Evolutionary conservation across 2,888 invertebrate species (phyloP).

Genomic region (Eumacrocentrus americanus): DNA sequence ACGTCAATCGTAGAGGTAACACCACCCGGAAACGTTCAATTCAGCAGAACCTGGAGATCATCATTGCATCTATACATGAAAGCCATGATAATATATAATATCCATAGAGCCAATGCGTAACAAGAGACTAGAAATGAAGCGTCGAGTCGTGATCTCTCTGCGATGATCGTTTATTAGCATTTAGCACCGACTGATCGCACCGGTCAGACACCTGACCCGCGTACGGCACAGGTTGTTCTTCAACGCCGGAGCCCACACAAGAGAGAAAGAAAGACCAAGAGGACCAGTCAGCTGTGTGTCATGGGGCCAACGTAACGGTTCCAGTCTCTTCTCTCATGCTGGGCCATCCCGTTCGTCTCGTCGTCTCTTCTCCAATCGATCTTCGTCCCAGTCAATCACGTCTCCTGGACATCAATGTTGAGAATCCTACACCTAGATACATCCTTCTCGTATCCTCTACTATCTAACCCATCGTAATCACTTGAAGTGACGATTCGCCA

Average conservation of each 20-base stretch:
- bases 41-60: neutral
- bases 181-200: conserved; percentile 6
- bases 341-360: conserved; percentile 17
- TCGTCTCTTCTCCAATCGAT: conserved; percentile 22
- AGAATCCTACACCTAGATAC: too few species aligned
- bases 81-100: neutral
- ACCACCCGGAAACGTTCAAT: neutral
- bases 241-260: too few species aligned
- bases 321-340: conserved; percentile 35
- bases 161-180: conserved; percentile 19
- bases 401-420: too few species aligned
- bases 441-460: too few species aligned
- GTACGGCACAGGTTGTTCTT: conserved; percentile 9
- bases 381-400: conserved; percentile 25
- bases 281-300: conserved; percentile 49
- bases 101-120: neutral
- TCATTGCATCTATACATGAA: neutral
- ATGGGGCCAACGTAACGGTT: conserved; percentile 58
- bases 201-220: conserved; percentile 41
- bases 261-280: conserved; percentile 1
- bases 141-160: neutral
- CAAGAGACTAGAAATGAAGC: neutral
- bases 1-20: neutral
- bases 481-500: too few species aligned
- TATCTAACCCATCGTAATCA: too few species aligned